These are phyloP conservation scores for Xestia sexstrigata DNA, from an alignment of 2,888 invertebrate genomes.

Conservation along the genomic window DNA sequence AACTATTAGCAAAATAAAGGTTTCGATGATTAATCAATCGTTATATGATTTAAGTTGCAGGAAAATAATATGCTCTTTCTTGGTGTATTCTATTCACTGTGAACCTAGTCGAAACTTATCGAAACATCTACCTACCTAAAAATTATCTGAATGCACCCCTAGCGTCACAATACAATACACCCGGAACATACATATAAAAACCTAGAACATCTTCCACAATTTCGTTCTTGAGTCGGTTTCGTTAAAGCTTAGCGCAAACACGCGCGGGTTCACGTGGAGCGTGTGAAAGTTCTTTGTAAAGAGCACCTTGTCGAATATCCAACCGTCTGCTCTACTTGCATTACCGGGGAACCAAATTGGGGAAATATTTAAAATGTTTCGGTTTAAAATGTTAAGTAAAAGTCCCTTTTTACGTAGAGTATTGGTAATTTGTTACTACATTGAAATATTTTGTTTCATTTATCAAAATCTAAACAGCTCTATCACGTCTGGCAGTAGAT, in stretches of 20 bases:
- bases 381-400: conserved; percentile 14
- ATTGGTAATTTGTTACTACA: neutral
- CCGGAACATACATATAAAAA: conserved; percentile 29
- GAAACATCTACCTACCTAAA: neutral
- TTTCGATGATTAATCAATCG: neutral
- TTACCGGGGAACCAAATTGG: conserved; percentile 51
- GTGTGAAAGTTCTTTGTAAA: conserved; percentile 72
- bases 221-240: conserved; percentile 58
- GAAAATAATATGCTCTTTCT: neutral
- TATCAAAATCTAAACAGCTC: neutral
- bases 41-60: neutral
- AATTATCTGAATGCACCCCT: neutral
- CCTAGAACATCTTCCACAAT: conserved; percentile 55
- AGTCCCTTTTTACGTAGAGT: neutral
- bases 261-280: conserved; percentile 59
- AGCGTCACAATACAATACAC: neutral
- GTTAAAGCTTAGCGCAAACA: conserved; percentile 65
- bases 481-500: neutral
- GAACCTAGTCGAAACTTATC: neutral
- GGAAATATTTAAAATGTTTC: conserved; percentile 50
- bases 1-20: neutral
- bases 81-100: neutral
- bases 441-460: neutral
- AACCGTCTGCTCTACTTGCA: conserved; percentile 61
- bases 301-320: conserved; percentile 65